A percentile compares a stretch with the other conserved stretches of the same genome.
phyloP scores from a whole-genome alignment of 2,113 vertebrate genomes.

The Sinocyclocheilus anophthalmus region DNA sequence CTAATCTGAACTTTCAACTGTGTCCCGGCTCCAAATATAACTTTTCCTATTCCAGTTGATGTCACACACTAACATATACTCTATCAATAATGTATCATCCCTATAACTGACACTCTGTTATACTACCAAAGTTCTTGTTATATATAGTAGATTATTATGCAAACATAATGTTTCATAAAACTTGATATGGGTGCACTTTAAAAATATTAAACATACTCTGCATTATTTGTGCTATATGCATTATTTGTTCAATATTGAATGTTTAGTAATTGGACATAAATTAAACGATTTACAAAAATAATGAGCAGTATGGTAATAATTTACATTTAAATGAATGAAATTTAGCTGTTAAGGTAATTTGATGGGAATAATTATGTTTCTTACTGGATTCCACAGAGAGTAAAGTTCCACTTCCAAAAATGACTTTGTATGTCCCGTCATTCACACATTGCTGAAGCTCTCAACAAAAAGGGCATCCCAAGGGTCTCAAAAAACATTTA shows the following conservation, averaged over 20 bases:
- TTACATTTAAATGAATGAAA: not conserved
- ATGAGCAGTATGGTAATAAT: not conserved
- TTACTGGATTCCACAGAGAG: conserved; percentile 30
- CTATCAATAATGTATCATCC: conserved; percentile 16
- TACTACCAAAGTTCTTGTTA: not conserved
- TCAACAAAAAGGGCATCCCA: not conserved
- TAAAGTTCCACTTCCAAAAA: conserved; percentile 34
- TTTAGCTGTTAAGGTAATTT: not conserved
- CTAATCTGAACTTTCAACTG: conserved; percentile 43
- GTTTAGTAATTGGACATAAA: not conserved
- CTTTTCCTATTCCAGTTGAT: conserved; percentile 23
- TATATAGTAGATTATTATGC: not conserved
- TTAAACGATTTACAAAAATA: not conserved
- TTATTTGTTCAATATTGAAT: not conserved
- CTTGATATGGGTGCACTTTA: not conserved
- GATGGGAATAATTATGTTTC: not conserved
- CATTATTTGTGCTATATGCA: not conserved
- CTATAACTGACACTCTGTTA: not conserved
- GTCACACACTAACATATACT: conserved; percentile 35
- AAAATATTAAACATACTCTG: not conserved
- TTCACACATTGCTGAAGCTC: conserved; percentile 11
- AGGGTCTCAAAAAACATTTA: not conserved
- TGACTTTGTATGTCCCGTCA: not conserved
- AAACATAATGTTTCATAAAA: not conserved
- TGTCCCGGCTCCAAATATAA: conserved; percentile 43